Base-by-base conservation (phyloP, 2,113 vertebrate species). In the Picathartes gymnocephalus region DNA sequence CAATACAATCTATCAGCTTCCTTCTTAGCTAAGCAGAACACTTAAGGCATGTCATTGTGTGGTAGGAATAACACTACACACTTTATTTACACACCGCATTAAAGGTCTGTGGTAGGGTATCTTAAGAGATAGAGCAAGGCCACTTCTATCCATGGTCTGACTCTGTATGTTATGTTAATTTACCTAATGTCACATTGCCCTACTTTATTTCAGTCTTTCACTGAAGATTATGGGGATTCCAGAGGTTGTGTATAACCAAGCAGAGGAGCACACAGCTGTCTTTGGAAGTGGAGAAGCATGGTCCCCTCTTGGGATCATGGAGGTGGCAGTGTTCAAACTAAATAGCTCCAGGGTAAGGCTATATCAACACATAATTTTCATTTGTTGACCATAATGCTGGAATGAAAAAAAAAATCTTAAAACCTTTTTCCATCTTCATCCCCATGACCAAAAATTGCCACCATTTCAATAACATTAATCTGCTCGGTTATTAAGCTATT, bases 401-500 rank as follows among this genome's bases (percentile, higher is more conserved):
- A 84, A 77, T 54, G 4, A 30, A 79, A 94, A 78, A 57, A 57
- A 70, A 70, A 83, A 11, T 54, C 66, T 90, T 93, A 69, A 50
- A 94, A 81, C 68, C 60, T 94, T 96, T 95, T 91, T 47, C 92
- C 81, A 48, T 95, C 89, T 96, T 94, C 90, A 96, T 94, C 66
- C 68, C 85, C 84, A 45, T 70, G 92, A 97, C 95, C 90, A 96
- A 97, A 88, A 97, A 97, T 97, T 15, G 2, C 61, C 95, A 93
- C 93, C 81, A 96, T 97, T 97, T 93, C 88, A 95, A 87, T 88
- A 96, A 94, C 83, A 93, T 95, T 88, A 96, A 88, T 96, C 95
- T 97, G 73, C 92, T 97, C 20, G 27, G 87, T 96, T 97, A 97
- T 93, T 96, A 97, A 97, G 95, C 89, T 54, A 9, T 87, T 97